These are phyloP conservation scores for Eurypyga helias DNA, from an alignment of 2,113 vertebrate species.

Conservation along the genomic window DNA sequence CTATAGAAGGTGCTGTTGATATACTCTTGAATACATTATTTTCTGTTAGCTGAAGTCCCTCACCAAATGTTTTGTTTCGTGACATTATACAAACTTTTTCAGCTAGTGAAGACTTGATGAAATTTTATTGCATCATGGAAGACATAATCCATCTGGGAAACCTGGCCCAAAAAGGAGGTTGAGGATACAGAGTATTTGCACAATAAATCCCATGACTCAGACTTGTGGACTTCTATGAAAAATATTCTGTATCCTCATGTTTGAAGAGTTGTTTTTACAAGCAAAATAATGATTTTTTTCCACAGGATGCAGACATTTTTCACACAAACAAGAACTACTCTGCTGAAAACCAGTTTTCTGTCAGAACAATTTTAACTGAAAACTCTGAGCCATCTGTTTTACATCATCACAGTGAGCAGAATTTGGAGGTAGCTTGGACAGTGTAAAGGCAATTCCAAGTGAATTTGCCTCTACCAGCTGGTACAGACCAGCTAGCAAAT, in stretches of 20 bases:
- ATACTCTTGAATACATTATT: background rate
- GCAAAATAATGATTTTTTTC: background rate
- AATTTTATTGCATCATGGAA: background rate
- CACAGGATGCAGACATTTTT: background rate
- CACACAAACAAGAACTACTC: background rate
- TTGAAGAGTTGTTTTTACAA: background rate
- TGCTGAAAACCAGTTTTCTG: slow-evolving; percentile 19
- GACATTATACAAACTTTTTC: background rate
- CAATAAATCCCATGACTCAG: background rate
- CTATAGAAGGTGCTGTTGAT: background rate
- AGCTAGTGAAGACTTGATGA: background rate
- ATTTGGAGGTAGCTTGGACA: background rate
- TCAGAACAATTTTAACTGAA: slow-evolving; percentile 24
- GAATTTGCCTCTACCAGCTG: background rate
- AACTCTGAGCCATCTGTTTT: slow-evolving; percentile 37
- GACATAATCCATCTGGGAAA: background rate
- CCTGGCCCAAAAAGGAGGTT: background rate
- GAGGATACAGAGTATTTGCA: background rate
- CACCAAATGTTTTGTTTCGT: background rate
- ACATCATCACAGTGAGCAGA: background rate
- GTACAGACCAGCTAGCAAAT: background rate
- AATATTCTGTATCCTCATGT: background rate
- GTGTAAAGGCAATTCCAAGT: background rate
- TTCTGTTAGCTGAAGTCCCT: background rate
- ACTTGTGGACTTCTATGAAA: background rate